Conservation (phyloP, 2,888 invertebrate species). For the Megastigmus dorsalis region DNA sequence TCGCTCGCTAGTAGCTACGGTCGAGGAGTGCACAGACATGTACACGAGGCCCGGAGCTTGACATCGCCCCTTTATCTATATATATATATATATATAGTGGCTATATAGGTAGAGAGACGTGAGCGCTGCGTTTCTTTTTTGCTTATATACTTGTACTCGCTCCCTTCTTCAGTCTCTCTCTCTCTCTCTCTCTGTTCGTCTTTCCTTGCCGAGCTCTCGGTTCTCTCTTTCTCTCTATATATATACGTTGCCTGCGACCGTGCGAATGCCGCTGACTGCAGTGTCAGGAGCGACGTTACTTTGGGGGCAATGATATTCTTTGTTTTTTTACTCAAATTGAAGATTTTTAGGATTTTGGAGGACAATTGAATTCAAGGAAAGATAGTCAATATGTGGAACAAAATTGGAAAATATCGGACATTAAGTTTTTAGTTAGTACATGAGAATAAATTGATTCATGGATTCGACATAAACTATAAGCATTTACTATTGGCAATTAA, state of each 20-base stretch:
- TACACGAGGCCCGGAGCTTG: neutral
- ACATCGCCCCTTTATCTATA: constrained; percentile 11
- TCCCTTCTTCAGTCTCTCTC: neutral
- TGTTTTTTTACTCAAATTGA: neutral
- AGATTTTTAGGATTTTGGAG: no score
- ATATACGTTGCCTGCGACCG: no score
- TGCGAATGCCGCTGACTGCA: constrained; percentile 36
- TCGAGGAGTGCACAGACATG: neutral
- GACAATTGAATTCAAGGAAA: no score
- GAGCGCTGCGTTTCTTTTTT: neutral
- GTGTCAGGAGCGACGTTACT: constrained; percentile 30
- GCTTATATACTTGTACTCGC: neutral
- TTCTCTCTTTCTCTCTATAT: constrained; percentile 3
- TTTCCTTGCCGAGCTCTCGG: neutral
- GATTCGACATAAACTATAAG: neutral
- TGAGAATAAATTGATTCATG: neutral
- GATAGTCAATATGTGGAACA: no score
- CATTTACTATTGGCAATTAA: no score
- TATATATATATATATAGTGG: neutral
- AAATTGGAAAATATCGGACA: no score
- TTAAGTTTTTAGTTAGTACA: neutral
- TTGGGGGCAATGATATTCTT: neutral
- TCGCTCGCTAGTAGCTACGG: neutral
- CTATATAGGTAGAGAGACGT: neutral
- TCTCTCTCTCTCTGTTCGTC: constrained; percentile 4